Percentiles rank a stretch among this genome's conserved stretches.
phyloP scores from a whole-genome alignment of 2,113 vertebrate species.

The Bolborhynchus lineola region DNA sequence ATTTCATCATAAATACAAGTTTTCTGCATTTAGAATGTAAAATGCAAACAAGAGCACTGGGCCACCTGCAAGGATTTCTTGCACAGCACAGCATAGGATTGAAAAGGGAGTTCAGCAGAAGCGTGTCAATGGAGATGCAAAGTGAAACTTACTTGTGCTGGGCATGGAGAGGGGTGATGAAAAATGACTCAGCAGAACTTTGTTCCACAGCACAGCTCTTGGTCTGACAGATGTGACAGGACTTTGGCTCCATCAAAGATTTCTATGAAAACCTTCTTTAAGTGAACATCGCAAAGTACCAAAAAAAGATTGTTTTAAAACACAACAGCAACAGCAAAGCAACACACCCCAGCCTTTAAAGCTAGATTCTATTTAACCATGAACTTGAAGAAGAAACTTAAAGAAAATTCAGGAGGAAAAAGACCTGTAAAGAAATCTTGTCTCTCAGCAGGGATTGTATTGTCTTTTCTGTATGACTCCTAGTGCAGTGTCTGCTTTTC shows the following conservation, averaged over 20 bases:
- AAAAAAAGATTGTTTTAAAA: neutral
- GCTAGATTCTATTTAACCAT: neutral
- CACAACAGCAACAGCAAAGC: neutral
- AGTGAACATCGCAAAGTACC: neutral
- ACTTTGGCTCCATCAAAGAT: neutral
- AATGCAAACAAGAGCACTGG: neutral
- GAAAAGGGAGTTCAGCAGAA: neutral
- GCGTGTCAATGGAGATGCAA: neutral
- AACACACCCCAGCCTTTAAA: neutral
- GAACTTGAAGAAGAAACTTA: neutral
- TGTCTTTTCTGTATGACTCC: neutral
- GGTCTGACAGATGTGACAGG: neutral
- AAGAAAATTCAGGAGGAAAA: neutral
- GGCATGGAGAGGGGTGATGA: neutral
- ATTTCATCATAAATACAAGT: neutral
- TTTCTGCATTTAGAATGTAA: neutral
- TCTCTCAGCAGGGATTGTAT: neutral
- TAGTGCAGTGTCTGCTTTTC: neutral
- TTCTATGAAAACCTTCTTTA: neutral
- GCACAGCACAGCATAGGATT: rapidly evolving
- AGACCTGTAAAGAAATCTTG: neutral
- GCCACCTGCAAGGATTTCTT: neutral
- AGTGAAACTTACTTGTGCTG: neutral
- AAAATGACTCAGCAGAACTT: neutral
- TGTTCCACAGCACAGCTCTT: neutral